Conservation (phyloP, 1,140 invertebrate genomes). For the Drosophila sp. region DNA sequence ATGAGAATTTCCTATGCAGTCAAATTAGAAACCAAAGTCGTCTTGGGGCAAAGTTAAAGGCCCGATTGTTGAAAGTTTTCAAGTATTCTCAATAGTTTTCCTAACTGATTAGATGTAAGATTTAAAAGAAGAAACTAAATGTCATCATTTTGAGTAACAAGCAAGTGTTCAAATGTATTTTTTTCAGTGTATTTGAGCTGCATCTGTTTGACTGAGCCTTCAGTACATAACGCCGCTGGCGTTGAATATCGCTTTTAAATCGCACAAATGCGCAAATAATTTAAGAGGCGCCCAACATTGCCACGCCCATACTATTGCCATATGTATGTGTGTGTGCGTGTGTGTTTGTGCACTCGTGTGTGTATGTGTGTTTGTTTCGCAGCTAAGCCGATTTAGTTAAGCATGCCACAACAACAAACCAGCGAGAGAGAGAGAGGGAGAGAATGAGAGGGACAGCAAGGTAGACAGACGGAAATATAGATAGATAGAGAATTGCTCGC, state of each 20-base stretch:
- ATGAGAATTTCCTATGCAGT: no score
- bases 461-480: not conserved
- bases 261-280: slow-evolving; percentile 72
- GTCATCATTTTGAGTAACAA: no score
- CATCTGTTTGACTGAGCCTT: not conserved
- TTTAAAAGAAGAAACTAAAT: no score
- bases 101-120: no score
- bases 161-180: no score
- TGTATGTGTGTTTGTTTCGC: slow-evolving; percentile 17
- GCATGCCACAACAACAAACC: slow-evolving; percentile 39
- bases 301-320: slow-evolving; percentile 34
- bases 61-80: no score
- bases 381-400: slow-evolving; percentile 55
- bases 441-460: not conserved
- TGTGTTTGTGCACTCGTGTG: slow-evolving; percentile 5
- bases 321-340: not conserved
- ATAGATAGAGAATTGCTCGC: not conserved
- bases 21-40: no score
- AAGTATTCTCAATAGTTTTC: no score
- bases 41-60: no score
- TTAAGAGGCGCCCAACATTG: slow-evolving; percentile 43
- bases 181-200: slow-evolving; percentile 24
- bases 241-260: slow-evolving; percentile 65
- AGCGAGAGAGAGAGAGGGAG: not conserved
- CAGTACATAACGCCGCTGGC: slow-evolving; percentile 39